These are phyloP conservation scores for Aspidapion aeneum DNA, from an alignment of 2,888 invertebrate genomes.

Conservation along the genomic window DNA sequence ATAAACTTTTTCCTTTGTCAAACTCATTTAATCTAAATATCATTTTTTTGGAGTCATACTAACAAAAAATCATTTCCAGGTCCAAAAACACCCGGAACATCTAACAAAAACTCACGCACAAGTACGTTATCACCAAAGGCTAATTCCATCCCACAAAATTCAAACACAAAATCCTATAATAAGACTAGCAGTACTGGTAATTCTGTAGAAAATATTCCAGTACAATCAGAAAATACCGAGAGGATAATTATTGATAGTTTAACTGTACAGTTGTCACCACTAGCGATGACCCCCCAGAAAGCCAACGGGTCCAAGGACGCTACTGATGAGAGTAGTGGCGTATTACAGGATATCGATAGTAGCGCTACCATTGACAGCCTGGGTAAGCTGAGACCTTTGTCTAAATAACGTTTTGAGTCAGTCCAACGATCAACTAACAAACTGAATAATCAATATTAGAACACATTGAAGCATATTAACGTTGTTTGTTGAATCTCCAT, in stretches of 20 bases:
- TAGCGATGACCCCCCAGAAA: background rate
- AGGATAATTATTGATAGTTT: background rate
- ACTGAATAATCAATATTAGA: no score
- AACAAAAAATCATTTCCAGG: background rate
- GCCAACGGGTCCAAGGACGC: background rate
- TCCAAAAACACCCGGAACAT: no score
- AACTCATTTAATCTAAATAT: no score
- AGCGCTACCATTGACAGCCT: no score
- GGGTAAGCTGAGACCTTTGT: no score
- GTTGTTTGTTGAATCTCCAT: no score
- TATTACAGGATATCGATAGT: background rate
- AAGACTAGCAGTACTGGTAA: background rate
- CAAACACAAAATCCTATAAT: background rate
- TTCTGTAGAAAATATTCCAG: background rate
- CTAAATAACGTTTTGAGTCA: no score
- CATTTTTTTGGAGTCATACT: no score
- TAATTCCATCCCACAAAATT: background rate
- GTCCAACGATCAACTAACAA: no score
- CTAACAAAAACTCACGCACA: background rate
- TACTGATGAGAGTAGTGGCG: background rate
- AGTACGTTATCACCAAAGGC: background rate
- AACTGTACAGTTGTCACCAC: background rate
- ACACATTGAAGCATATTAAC: no score
- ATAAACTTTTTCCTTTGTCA: no score
- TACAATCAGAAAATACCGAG: no score